Base-by-base conservation (phyloP, 2,888 invertebrate species). In the Polydrusus pterygomalis region DNA sequence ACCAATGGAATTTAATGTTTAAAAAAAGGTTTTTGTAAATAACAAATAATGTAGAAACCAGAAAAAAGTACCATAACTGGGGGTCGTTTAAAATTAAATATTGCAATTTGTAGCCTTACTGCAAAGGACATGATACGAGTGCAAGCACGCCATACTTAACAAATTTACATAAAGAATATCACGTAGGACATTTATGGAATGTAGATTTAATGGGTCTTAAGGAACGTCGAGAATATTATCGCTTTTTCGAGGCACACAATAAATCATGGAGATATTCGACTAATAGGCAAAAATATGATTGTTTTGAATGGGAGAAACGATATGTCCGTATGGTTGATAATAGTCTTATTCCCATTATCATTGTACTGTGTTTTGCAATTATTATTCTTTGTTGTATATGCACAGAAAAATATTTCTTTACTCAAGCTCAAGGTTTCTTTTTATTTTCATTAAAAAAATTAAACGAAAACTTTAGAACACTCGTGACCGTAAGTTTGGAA, bases 101-200 rank as follows among this genome's bases (percentile, higher is more conserved):
- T 34, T 34, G 34, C 10, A 34, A 34, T 34, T 7, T 34, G 2
- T 34, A 34, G 8, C 2, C 34, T 6, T 2, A 34, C 34, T 34
- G 10, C 34, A 34, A 34, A 10, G 34, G 10, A 34, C 34, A 34
- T 34, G 34, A 34, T 34, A 9, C 34, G 9, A 34, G 34, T 34
- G 10, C 34, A 30, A 34, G 8, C 56, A 30, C 15, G 9, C 56
- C 56, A 34, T 56, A 30, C 56, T 34, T 34, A 56, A 56, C 30
- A 30, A 15, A 63, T 62, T 51, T 70, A 56, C 71, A 54, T 64
- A 63, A 56, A 64, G 40, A 70, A 40, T 49, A 63, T 40, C 43
- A 54, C 34, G 56, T 54, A 68, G 56, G 68, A 68, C 73, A 73
- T 56, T 73, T 67, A 67, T 64, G 73, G 73, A 67, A 73, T 67